Evolutionary conservation across 2,797 vertebrate genomes (phyloP).

Genomic region (Epinephelus coioides): DNA sequence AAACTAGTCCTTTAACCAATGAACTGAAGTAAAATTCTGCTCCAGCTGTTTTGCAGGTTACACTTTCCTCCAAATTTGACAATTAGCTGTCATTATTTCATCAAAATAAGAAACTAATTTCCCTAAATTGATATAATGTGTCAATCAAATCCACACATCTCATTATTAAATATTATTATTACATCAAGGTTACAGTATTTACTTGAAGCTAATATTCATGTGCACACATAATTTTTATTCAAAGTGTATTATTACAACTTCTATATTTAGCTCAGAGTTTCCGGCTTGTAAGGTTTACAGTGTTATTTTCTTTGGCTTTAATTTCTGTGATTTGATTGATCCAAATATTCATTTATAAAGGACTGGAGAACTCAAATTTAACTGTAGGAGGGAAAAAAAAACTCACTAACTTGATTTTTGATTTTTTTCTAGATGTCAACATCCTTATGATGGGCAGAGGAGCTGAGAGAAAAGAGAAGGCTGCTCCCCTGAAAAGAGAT

Average conservation of each 20-base stretch:
- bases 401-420: constrained; percentile 1
- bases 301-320: constrained; percentile 6
- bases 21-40: too few relatives aligned
- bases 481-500: neutral
- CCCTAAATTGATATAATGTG: too few relatives aligned
- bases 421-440: too few relatives aligned
- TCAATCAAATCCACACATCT: neutral
- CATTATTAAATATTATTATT: too few relatives aligned
- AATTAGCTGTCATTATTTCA: too few relatives aligned
- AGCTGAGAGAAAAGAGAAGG: neutral
- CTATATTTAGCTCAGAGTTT: too few relatives aligned
- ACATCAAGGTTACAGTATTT: neutral
- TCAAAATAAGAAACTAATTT: too few relatives aligned
- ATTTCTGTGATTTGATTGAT: constrained; percentile 3
- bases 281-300: neutral
- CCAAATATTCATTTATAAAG: neutral
- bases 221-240: constrained; percentile 3
- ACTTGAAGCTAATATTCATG: constrained; percentile 4
- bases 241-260: too few relatives aligned
- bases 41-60: too few relatives aligned
- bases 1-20: too few relatives aligned
- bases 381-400: too few relatives aligned
- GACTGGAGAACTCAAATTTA: neutral
- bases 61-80: too few relatives aligned
- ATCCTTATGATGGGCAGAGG: neutral